Base-by-base conservation (phyloP, 2,113 vertebrate species). In the Eudyptes chrysolophus region DNA sequence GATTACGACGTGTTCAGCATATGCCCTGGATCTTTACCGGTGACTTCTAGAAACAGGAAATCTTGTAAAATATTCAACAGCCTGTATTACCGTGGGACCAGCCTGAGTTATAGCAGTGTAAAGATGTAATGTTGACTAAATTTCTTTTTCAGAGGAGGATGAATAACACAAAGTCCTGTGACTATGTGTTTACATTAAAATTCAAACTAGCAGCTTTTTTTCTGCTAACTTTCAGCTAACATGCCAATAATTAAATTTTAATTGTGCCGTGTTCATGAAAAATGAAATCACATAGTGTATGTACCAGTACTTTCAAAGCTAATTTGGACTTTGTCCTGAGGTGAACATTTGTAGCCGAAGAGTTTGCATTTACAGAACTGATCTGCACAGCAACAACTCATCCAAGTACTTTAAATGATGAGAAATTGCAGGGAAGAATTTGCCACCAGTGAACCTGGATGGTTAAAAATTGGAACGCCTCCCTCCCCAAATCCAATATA, bases 191-290 rank as follows among this genome's bases (percentile, higher is more conserved):
- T 75, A 42, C 38, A 74, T 84, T 84, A 54, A 74, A 91, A 89
- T 78, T 76, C 87, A 75, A 90, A 75, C 21, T 29, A 80, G 17
- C 6, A 22, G 15, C 6, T 62, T 83, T 55, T 86, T 66, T 72
- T 22, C 27, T 78, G 6, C 34, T 77, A 64, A 25, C 69, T 94
- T 96, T 90, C 57, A 87, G 76, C 32, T 82, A 82, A 87, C 24
- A 32, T 36, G 22, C 13, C 93, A 94, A 75, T 68, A 78, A 87
- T 79, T 66, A 89, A 89, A 78, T 87, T 94, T 90, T 93, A 79
- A 79, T 85, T 49, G 57, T 84, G 32, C 11, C 2, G 1, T 60
- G 18, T 49, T 84, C 12, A 76, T 76, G 52, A 92, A 87, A 95
- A 87, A 90, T 65, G 36, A 61, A 94, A 80, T 26, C 16, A 27